Evolutionary conservation across 2,113 vertebrate species (phyloP), one percentile per base, ranked within the genome.

Genomic region (Smithornis capensis): DNA sequence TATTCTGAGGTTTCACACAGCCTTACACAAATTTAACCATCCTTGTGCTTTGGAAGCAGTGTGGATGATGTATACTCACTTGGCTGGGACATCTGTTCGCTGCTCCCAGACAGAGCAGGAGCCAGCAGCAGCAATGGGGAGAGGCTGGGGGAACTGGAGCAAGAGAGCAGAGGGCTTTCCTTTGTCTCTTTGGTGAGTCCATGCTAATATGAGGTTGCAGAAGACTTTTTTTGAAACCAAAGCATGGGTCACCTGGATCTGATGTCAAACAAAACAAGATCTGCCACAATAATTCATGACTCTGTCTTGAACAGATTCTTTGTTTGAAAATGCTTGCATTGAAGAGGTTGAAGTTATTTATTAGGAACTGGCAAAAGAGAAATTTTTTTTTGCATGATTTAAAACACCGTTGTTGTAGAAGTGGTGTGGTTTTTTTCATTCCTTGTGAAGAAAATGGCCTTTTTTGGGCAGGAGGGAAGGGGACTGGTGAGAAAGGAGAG

Each of bases 401-500:
- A 92, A 97, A 90, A 71, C 60, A 38, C 52, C 74, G 65, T 69
- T 95, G 49, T 62, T 93, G 69, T 85, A 86, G 78, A 89, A 81
- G 27, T 37, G 63, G 9, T 45, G 6, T 1, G 4, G 12, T 47
- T n/a, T 38, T 49, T 40, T 35, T 4, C 3, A 12, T 69, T 82
- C 33, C 55, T 42, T 89, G 56, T 84, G 85, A 94, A 95, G 92
- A 96, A 97, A 96, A 96, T 94, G 44, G 92, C 89, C 94, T 97
- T 96, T 97, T 95, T 96, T 97, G 93, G 94, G 89, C 95, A 95
- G 78, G 33, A 83, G 78, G 64, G 60, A 94, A 71, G 40, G 64
- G n/a, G 44, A 78, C 35, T 71, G 83, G 65, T 5, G 3, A 92
- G 40, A 60, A 64, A 35, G 56, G 42, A 92, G 56, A 29, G 64